Evolutionary conservation across 1,140 invertebrate genomes (phyloP).

Genomic region (Archivesica marissinica): DNA sequence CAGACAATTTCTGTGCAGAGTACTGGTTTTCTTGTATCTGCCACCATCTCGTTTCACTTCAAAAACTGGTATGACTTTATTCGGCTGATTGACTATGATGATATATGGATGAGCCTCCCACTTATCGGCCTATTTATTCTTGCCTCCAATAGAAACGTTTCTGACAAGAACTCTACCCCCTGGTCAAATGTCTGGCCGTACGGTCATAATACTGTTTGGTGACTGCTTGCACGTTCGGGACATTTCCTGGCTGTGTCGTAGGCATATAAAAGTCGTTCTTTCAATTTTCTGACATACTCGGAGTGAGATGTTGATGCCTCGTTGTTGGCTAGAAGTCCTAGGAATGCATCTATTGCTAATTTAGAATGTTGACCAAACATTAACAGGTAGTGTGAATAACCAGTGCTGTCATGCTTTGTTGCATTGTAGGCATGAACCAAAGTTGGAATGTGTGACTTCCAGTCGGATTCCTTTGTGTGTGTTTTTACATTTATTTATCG

Average conservation of each 20-base stretch:
- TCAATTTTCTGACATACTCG: not conserved
- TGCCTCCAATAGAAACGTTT: conserved; percentile 3
- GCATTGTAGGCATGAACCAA: conserved; percentile 61
- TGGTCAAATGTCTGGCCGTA: not conserved
- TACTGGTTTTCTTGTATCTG: not conserved
- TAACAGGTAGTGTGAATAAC: not conserved
- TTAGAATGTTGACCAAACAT: not conserved
- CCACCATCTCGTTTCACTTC: conserved; percentile 14
- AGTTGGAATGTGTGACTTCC: conserved; percentile 44
- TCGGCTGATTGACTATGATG: not conserved
- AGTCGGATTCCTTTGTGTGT: no score
- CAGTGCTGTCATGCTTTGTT: conserved; percentile 46
- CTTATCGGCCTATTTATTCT: conserved; percentile 32
- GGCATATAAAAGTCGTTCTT: not conserved
- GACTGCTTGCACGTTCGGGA: not conserved
- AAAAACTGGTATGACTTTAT: conserved; percentile 20
- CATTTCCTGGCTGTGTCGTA: not conserved
- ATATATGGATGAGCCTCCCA: conserved; percentile 20
- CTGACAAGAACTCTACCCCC: conserved; percentile 13
- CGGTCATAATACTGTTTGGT: not conserved
- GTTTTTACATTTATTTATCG: no score
- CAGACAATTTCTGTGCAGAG: conserved; percentile 19
- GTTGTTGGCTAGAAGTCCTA: not conserved
- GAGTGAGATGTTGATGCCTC: not conserved
- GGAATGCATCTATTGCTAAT: not conserved